Conservation (phyloP, 2,888 invertebrate species). For the Julus scandinavius region DNA sequence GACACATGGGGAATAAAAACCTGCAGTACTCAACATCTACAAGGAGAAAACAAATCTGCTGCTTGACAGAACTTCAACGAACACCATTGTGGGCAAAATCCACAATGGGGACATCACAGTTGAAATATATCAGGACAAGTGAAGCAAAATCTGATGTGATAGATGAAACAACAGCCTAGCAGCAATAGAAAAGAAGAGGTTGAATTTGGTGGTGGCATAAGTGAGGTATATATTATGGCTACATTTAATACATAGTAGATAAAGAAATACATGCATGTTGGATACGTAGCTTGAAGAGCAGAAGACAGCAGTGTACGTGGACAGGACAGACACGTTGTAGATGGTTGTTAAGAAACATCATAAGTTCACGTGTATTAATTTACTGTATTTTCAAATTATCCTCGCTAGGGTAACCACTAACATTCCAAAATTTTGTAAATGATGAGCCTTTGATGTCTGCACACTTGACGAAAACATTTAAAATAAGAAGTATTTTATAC, state of each 20-base stretch:
- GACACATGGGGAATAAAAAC: not conserved
- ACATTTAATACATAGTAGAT: not conserved
- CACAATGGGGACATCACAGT: not conserved
- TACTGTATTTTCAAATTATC: not conserved
- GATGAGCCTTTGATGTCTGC: too few species aligned
- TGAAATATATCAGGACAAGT: not conserved
- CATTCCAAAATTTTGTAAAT: too few species aligned
- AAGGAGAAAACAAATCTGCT: not conserved
- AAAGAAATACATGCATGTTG: not conserved
- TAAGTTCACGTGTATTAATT: not conserved
- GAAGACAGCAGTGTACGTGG: not conserved
- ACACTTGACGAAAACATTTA: too few species aligned
- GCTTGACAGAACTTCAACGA: not conserved
- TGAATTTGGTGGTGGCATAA: not conserved
- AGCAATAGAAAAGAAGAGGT: not conserved
- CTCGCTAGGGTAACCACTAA: too few species aligned
- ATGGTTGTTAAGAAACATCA: not conserved
- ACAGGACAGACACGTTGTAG: not conserved
- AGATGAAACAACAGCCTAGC: not conserved
- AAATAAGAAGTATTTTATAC: too few species aligned
- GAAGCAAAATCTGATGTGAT: not conserved
- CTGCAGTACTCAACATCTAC: not conserved
- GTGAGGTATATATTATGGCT: too few species aligned
- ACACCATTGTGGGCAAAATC: not conserved
- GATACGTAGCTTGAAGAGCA: not conserved